Evolutionary conservation across 2,888 invertebrate genomes (phyloP), one percentile per base, ranked within the genome.

Genomic region (Synanthedon andrenaeformis): DNA sequence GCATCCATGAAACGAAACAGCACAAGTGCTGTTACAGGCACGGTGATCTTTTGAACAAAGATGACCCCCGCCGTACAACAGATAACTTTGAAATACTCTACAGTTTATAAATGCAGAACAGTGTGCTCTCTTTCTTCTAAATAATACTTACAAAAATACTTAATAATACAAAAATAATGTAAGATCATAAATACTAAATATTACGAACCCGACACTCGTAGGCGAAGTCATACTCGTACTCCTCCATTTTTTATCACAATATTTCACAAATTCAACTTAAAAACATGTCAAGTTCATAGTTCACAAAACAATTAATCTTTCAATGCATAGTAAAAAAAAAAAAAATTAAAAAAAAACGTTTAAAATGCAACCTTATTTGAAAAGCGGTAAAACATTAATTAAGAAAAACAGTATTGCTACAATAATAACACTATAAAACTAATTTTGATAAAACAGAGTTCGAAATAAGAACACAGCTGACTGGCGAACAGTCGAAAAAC

Each of bases 141-240:
- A 35, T 35, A 35, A 35, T 35, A 23, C 23, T 5, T 23, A 23
- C 4, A 23, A 23, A 4, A 23, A 23, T 4, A 19, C 2, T 28
- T 28, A 6, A 23, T 23, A 23, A 28, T 28, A 28, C 5, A 28
- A 6, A 28, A 28, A 28, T 28, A 28, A 28, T 28, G 5, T 35
- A 35, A 35, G 35, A 10, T 10, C 35, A 35, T 35, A 10, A 35
- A 35, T 23, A 23, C 5, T 23, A 23, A n/a, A 23, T 10, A 45
- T 12, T 78, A 86, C 89, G 76, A 82, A 91, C 91, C 91, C 89
- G 88, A 82, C 91, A 90, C 80, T 91, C 91, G 78, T 89, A 91
- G 59, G 89, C 89, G 83, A 91, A 91, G 79, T 91, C 89, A 80
- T 91, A 91, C 68, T 91, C 90, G 75, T 90, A 89, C 59, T 88